Conservation (phyloP, 2,888 invertebrate genomes). For the Adelognathus sp. region DNA sequence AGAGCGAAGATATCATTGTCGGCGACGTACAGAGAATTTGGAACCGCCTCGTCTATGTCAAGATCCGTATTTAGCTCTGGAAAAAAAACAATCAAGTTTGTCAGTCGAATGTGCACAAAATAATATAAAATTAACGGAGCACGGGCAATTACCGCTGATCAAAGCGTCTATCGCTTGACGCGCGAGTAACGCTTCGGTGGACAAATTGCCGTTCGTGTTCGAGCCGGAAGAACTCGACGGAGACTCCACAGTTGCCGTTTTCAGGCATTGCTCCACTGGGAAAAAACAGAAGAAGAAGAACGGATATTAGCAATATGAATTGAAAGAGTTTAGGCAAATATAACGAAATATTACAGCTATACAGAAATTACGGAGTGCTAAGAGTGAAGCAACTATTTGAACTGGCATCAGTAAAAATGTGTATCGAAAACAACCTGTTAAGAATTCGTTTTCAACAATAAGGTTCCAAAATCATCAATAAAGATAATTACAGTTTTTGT, state of each 20-base stretch:
- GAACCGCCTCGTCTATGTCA: conserved; percentile 30
- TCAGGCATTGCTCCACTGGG: conserved; percentile 26
- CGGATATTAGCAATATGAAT: no score
- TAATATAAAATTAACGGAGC: not conserved
- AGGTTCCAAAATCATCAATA: no score
- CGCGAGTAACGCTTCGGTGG: conserved; percentile 37
- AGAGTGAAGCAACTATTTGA: no score
- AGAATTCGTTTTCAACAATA: no score
- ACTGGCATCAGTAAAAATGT: not conserved
- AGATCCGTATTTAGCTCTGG: conserved; percentile 46
- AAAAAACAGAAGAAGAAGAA: not conserved
- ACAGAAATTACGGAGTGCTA: no score
- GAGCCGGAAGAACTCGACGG: conserved; percentile 4
- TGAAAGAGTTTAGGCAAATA: no score
- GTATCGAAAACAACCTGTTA: no score
- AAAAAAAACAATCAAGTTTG: not conserved
- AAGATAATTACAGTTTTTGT: no score
- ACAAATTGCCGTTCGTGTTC: conserved; percentile 40
- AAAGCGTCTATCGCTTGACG: conserved; percentile 42
- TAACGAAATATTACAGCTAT: no score
- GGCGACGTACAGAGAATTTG: not conserved
- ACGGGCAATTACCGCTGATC: conserved; percentile 23
- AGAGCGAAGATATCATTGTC: conserved; percentile 26
- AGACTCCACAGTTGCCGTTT: not conserved
- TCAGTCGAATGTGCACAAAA: not conserved